Base-by-base conservation (phyloP, 2,113 vertebrate genomes). In the Entomyzon cyanotis region DNA sequence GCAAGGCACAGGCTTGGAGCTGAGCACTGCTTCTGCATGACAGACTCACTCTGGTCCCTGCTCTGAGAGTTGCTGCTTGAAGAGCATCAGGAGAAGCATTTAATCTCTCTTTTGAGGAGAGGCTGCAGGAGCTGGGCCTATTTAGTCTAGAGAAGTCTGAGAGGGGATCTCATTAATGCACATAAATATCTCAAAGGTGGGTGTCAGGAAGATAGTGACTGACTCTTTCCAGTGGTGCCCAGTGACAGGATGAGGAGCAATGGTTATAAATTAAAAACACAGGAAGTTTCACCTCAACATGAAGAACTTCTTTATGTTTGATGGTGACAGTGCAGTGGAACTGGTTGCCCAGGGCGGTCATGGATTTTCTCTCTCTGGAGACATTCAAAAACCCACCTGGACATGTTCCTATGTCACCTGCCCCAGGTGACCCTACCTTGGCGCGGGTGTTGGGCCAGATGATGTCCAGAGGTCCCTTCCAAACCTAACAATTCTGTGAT, bases 21-120 rank as follows among this genome's bases (percentile, higher is more conserved):
- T 65, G 64, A 52, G 59, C 59, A 37, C 31, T 0, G 0, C 8
- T 46, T 18, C 62, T 71, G 71, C 16, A 1, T 33, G 47, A n/a
- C 47, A 37, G 35, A 9, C 37, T 77, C 44, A 25, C 39, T 77
- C 37, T 50, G 23, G 11, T 63, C 47, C 19, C 35, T 53, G 5
- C 42, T 58, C 25, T 33, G 62, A 39, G 67, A 63, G 6, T 0
- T 25, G 6, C 20, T 18, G 42, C 70, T 50, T 55, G 62, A 62
- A 68, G 44, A 71, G 23, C 30, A 28, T 30, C 0, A 0, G 49
- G 31, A 49, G 50, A 55, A 79, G 23, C 3, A 5, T 60, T 75
- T 71, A n/a, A 76, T 70, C 42, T 71, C 39, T 67, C 41, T 27
- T 27, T 11, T 19, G 35, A 56, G 55, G 70, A 31, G 25, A 68